Evolutionary conservation across 2,888 invertebrate species (phyloP).

Genomic region (Bruchidius siliquastri): DNA sequence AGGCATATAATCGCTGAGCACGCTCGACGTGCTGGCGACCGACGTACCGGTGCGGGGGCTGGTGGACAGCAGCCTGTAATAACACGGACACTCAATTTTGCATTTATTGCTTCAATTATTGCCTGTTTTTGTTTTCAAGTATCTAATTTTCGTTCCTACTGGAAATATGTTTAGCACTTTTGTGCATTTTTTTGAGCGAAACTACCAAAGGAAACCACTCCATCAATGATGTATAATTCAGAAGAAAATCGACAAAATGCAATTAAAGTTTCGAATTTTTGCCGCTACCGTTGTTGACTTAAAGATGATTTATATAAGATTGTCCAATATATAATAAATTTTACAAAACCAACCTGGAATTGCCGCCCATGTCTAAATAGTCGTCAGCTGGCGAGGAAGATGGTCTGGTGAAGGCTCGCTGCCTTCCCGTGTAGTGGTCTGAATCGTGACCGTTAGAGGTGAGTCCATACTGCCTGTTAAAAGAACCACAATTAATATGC

Average conservation of each 20-base stretch:
- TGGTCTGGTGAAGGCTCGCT: slow-evolving; percentile 17
- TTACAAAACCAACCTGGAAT: slow-evolving; percentile 7
- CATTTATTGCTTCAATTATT: neutral
- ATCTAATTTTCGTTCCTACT: too few species aligned
- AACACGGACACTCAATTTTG: neutral
- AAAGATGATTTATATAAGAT: too few species aligned
- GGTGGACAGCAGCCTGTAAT: slow-evolving; percentile 4
- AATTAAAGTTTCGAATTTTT: too few species aligned
- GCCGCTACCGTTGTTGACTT: too few species aligned
- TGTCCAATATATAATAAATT: too few species aligned
- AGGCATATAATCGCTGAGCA: slow-evolving; percentile 44
- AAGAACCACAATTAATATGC: neutral
- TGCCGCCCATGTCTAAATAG: neutral
- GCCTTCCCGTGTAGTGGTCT: neutral
- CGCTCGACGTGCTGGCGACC: slow-evolving; percentile 10
- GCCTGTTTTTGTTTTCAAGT: too few species aligned
- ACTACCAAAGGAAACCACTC: too few species aligned
- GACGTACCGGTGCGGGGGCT: slow-evolving; percentile 11
- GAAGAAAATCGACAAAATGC: too few species aligned
- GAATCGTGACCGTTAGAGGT: neutral
- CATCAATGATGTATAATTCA: too few species aligned
- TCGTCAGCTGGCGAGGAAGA: slow-evolving; percentile 21
- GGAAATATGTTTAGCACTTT: too few species aligned
- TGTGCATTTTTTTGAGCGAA: too few species aligned
- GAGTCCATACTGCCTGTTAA: slow-evolving; percentile 15